Evolutionary conservation across 2,888 invertebrate genomes (phyloP).

Genomic region (Antheraea assamensis): DNA sequence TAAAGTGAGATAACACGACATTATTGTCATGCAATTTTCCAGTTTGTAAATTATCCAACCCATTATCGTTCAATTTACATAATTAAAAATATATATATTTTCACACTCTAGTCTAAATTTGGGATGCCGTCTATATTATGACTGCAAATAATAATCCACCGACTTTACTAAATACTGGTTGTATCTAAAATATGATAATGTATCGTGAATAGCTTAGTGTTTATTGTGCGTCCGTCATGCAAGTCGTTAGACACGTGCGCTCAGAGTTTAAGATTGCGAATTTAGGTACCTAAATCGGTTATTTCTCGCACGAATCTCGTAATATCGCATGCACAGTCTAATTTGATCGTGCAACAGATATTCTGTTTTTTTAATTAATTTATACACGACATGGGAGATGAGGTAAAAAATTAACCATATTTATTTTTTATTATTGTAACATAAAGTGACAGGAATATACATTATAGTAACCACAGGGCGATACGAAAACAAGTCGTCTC

Average conservation of each 20-base stretch:
- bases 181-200: no score
- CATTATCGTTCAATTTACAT: background rate
- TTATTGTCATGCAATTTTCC: background rate
- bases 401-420: background rate
- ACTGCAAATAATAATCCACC: no score
- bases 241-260: background rate
- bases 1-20: background rate
- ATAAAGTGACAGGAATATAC: no score
- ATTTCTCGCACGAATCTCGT: background rate
- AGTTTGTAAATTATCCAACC: background rate
- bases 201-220: no score
- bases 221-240: background rate
- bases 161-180: no score
- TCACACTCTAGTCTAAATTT: no score
- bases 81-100: no score
- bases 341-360: background rate
- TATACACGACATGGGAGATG: background rate
- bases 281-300: background rate
- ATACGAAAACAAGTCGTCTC: no score
- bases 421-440: background rate
- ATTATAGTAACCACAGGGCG: no score
- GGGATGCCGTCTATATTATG: no score
- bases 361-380: constrained; percentile 1
- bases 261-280: constrained; percentile 1
- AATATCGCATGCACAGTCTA: constrained; percentile 14